Conservation (phyloP, 2,888 invertebrate genomes). For the Serrognathus titanus region DNA sequence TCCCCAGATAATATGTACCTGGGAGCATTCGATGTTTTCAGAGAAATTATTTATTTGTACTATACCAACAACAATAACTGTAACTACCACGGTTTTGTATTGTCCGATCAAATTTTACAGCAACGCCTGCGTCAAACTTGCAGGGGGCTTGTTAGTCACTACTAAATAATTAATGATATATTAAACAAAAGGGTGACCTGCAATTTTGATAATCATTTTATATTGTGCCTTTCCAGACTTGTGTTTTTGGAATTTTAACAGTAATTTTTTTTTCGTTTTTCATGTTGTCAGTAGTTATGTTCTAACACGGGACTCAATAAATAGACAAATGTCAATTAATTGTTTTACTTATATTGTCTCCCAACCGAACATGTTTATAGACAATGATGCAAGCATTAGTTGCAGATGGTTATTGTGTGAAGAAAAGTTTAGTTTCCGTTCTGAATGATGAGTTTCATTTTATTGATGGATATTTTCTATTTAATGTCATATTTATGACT, state of each 20-base stretch:
- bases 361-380: no score
- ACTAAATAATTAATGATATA: no score
- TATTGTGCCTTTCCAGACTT: conserved; percentile 46
- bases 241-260: conserved; percentile 6
- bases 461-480: no score
- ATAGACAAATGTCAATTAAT: conserved; percentile 17
- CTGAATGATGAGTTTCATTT: no score
- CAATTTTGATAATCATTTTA: conserved; percentile 31
- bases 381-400: no score
- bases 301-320: conserved; percentile 30
- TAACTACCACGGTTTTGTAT: conserved; percentile 7
- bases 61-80: conserved; percentile 5
- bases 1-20: not conserved
- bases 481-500: no score
- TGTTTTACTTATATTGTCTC: conserved; percentile 11
- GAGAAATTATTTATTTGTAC: conserved; percentile 4
- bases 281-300: conserved; percentile 41
- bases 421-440: no score
- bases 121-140: conserved; percentile 6
- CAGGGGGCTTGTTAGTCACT: no score
- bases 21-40: conserved; percentile 3
- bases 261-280: conserved; percentile 21
- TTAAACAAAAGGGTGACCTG: not conserved
- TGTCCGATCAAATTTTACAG: conserved; percentile 31
- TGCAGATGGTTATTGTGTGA: no score